Evolutionary conservation across 2,888 invertebrate genomes (phyloP), one percentile per base, ranked within the genome.

Genomic region (Acanthococcus lagerstroemiae): DNA sequence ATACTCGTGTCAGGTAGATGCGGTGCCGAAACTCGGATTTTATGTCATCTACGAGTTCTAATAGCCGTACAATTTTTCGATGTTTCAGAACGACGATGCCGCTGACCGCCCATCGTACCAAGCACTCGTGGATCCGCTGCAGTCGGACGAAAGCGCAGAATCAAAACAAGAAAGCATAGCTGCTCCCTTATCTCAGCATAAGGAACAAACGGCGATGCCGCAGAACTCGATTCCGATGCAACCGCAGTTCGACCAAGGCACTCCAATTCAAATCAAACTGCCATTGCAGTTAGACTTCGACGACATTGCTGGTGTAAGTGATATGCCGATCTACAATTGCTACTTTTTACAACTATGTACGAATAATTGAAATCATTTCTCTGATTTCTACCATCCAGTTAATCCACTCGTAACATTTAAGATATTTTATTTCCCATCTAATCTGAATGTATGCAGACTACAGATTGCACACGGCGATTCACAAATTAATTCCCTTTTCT

Each of bases 211-310:
- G 52, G 52, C 17, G 3, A 61, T 63, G 15, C 25, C 48, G 30
- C 69, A 70, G 57, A 63, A 50, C 30, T 50, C 2, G 9, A 37
- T 17, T 30, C 46, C 58, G 37, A 7, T 25, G 5, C 52, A 44
- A 55, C 72, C 55, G 74, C 75, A 12, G 74, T 76, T 2, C 83
- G 84, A 68, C 78, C 68, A 58, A 27, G 76, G 81, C 55, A 74
- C 77, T 27, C 78, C 84, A 77, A 75, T 82, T 77, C 82, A 82
- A 72, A 81, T 87, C 74, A 87, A 87, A 75, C 78, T 90, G 75
- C 90, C 90, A 67, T 81, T 90, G 67, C 87, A 88, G 76, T 82
- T 91, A 74, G 88, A 90, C 77, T 82, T 90, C 68, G 89, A 90
- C 72, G 89, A 90, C 69, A 80, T 90, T 68, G 88, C 89, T 26